Evolutionary conservation across 2,113 vertebrate species (phyloP), one percentile per base, ranked within the genome.

Genomic region (Hippotragus niger): DNA sequence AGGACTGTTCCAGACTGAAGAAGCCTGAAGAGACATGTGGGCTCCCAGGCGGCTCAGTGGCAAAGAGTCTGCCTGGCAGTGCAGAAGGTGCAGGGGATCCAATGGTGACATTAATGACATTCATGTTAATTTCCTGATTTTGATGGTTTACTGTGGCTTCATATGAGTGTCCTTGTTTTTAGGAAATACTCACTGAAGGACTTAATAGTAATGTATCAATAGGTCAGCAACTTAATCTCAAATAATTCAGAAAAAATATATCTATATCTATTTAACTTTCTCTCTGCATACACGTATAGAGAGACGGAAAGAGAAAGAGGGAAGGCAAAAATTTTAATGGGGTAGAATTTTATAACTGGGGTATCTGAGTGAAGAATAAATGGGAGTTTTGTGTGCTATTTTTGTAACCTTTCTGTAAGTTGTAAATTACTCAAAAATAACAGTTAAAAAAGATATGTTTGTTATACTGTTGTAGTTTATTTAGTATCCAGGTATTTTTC

Each of bases 391-490:
- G 14, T 50, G 23, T 36, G 74, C 15, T 71, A 64, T n/a, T 95
- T 96, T 57, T 96, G 15, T 10, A 95, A 81, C 14, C 80, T 88
- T 64, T 80, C 60, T 78, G 0, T 94, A 88, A 87, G n/a, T 90
- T 95, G 86, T 88, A 95, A 90, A 78, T 78, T 76, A 92, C n/a
- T 83, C n/a, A 97, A 87, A 97, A 90, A 60, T 91, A 57, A 74
- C 81, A 86, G 55, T 90, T 87, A 78, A 95, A 90, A 96, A 78
- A 55, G 33, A 17, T n/a, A 50, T 2, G 15, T 67, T n/a, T 87
- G 27, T 9, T 9, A 82, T 17, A 8, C 19, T 57, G 15, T 29
- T 92, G 5, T 45, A 50, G 57, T 85, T 88, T 93, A 53, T 60
- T 58, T 88, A 92, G 36, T 58, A 95, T 27, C 52, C 33, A 94